phyloP scores from a whole-genome alignment of 2,113 vertebrate genomes.

The Centropus bengalensis region DNA sequence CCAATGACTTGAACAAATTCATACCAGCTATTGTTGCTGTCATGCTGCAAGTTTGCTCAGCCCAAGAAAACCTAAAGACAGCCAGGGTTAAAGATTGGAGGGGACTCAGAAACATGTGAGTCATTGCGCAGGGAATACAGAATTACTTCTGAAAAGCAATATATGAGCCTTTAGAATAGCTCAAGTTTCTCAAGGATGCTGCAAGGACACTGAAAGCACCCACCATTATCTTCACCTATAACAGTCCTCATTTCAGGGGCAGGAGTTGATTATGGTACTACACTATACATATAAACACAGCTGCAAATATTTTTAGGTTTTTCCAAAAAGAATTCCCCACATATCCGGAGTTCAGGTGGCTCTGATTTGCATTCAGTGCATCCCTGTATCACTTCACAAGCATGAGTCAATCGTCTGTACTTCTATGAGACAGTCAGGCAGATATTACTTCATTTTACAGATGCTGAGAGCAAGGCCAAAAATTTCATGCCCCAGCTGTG shows the following conservation, averaged over 20 bases:
- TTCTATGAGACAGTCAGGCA: not conserved
- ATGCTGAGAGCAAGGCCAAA: accelerated
- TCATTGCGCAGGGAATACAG: not conserved
- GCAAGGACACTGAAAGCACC: not conserved
- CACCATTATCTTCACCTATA: not conserved
- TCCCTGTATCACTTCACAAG: not conserved
- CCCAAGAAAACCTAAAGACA: not conserved
- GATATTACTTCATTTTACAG: not conserved
- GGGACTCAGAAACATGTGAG: not conserved
- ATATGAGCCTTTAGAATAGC: not conserved
- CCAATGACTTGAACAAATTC: not conserved
- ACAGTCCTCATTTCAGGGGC: not conserved
- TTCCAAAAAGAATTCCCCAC: not conserved
- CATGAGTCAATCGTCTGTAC: not conserved
- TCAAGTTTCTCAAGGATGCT: not conserved
- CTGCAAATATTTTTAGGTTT: not conserved
- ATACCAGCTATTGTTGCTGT: not conserved
- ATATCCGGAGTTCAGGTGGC: not conserved
- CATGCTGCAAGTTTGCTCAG: not conserved
- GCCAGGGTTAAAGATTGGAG: not conserved
- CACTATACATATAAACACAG: not conserved
- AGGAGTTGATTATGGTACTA: not conserved
- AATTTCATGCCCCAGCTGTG: not conserved
- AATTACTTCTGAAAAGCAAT: not conserved
- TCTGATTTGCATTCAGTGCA: not conserved